Percentiles rank a stretch among this genome's conserved stretches.
Evolutionary conservation across 2,888 invertebrate species (phyloP).

Genomic region (Amorpha juglandis): DNA sequence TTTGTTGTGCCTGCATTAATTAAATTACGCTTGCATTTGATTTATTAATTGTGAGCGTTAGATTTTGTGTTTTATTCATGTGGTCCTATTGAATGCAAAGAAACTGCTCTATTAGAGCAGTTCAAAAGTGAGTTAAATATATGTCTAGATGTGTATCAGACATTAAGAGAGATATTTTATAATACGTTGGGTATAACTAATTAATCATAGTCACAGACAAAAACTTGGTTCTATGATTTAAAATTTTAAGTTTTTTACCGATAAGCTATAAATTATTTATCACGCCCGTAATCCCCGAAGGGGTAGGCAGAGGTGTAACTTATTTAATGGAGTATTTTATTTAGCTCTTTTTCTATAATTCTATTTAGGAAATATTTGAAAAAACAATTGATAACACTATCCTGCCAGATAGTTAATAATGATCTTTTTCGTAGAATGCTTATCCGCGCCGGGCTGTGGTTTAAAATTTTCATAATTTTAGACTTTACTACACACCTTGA

Average conservation of each 20-base stretch:
- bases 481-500: slow-evolving; percentile 51
- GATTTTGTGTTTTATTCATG: neutral
- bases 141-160: neutral
- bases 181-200: no score
- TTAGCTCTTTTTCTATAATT: no score
- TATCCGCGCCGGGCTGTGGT: slow-evolving; percentile 46
- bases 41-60: neutral
- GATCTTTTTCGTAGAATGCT: slow-evolving; percentile 53
- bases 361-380: no score
- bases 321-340: no score
- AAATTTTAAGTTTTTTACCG: neutral
- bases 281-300: no score
- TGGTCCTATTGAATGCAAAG: neutral
- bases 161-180: neutral
- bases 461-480: slow-evolving; percentile 54
- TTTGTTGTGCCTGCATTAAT: neutral
- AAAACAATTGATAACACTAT: no score
- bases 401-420: neutral
- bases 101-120: no score
- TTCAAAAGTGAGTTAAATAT: no score
- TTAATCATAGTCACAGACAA: neutral
- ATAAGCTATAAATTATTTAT: no score
- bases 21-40: neutral
- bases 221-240: neutral
- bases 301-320: no score